Evolutionary conservation across 2,888 invertebrate genomes (phyloP).

Genomic region (Drosophila subsilvestris): DNA sequence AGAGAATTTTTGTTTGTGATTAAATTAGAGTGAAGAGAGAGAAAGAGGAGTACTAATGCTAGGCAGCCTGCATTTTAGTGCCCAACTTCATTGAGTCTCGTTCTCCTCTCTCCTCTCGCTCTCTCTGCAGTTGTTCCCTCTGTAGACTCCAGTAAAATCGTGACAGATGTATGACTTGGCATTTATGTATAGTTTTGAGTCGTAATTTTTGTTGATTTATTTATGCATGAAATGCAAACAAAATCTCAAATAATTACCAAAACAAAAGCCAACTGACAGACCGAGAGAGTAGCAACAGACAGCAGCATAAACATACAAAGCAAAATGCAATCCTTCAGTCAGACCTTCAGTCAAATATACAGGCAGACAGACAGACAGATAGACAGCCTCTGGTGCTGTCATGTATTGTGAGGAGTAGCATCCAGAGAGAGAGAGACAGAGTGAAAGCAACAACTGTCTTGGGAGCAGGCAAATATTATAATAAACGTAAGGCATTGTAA

Average conservation of each 20-base stretch:
- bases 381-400: slow-evolving; percentile 1
- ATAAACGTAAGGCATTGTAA: no score
- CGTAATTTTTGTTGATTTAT: slow-evolving; percentile 68
- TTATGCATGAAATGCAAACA: slow-evolving; percentile 73
- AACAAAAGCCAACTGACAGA: slow-evolving; percentile 57
- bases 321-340: not conserved
- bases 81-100: slow-evolving; percentile 26
- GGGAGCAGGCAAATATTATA: no score
- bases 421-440: no score
- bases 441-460: no score
- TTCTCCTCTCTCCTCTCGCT: not conserved
- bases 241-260: slow-evolving; percentile 73
- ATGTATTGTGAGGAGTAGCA: not conserved
- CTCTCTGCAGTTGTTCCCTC: not conserved
- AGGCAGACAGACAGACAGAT: not conserved
- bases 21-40: slow-evolving; percentile 54
- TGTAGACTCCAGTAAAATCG: not conserved
- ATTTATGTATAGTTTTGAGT: slow-evolving; percentile 57
- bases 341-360: not conserved
- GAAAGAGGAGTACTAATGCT: slow-evolving; percentile 32
- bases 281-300: slow-evolving; percentile 26
- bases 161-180: slow-evolving; percentile 64
- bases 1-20: slow-evolving; percentile 40
- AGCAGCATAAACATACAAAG: not conserved
- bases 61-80: slow-evolving; percentile 69